phyloP scores from a whole-genome alignment of 2,113 vertebrate genomes.

The Dipodomys ordii region DNA sequence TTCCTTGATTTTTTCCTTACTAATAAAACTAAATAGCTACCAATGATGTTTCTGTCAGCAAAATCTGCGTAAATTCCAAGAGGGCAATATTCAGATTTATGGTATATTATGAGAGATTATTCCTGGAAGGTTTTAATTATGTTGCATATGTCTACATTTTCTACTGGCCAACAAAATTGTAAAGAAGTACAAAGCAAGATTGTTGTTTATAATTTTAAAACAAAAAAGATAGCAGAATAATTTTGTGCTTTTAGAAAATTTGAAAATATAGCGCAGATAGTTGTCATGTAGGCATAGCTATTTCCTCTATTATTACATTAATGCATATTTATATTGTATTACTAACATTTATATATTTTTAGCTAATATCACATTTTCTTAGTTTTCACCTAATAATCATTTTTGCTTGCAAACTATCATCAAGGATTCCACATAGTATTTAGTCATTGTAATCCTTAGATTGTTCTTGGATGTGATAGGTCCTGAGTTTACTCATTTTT shows the following conservation, averaged over 20 bases:
- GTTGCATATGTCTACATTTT: not conserved
- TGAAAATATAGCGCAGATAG: not conserved
- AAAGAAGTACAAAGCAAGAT: not conserved
- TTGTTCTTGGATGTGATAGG: not conserved
- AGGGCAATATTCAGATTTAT: slow-evolving; percentile 2
- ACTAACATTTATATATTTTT: not conserved
- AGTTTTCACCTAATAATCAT: not conserved
- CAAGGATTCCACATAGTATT: not conserved
- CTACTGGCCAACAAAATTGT: not conserved
- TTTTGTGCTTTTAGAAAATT: not conserved
- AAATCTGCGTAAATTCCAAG: not conserved
- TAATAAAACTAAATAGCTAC: slow-evolving; percentile 22
- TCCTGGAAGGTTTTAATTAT: not conserved
- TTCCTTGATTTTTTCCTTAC: slow-evolving; percentile 21
- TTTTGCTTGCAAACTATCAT: not conserved
- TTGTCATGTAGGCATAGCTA: not conserved
- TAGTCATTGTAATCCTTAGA: not conserved
- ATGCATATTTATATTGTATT: not conserved
- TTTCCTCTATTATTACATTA: not conserved
- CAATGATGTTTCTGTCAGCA: not conserved
- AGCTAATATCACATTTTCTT: not conserved
- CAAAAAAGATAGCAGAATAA: not conserved
- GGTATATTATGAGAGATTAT: slow-evolving; percentile 28
- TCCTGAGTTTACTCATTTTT: not conserved
- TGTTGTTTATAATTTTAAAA: slow-evolving; percentile 19